Evolutionary conservation across 2,888 invertebrate species (phyloP), one percentile per base, ranked within the genome.

Genomic region (Corythucha ciliata): DNA sequence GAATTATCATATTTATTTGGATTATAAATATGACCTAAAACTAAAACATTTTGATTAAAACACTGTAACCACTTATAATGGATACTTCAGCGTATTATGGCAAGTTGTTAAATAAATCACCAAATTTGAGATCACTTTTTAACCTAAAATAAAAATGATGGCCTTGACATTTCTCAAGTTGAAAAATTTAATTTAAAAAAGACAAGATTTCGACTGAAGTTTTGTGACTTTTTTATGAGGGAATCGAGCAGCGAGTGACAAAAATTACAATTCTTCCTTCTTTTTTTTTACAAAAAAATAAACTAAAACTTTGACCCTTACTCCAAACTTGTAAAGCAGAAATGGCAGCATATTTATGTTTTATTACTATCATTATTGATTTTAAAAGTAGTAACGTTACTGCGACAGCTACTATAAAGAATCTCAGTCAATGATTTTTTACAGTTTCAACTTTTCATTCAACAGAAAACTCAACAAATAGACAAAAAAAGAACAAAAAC

Each of bases 91-190:
- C 51, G 40, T 41, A 52, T 50, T 57, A 57, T 57, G 57, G 57
- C 57, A 57, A 57, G 57, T 52, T 57, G 54, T 57, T 52, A 52
- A 48, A 55, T 53, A 55, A 48, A 55, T 55, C 54, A 55, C 57
- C 57, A 55, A 54, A 55, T 45, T 57, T 57, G 57, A 57, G 57
- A 57, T 57, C 57, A 57, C 55, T 51, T 40, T 50, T 57, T 57
- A 56, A 46, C 53, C 53, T 57, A 54, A 55, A 55, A 48, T 52
- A 46, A 26, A 54, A 55, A 39, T 29, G 29, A 34, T 41, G 47
- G 20, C 33, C 25, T 29, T 10, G 12, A 29, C 8, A n/a, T n/a
- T n/a, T n/a, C 22, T 41, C 8, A 8, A 8, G 7, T 14, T 14
- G 8, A 18, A 14, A 12, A 41, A 42, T 50, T 12, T 39, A 36